phyloP scores from a whole-genome alignment of 2,888 invertebrate genomes.

The Phaonia tiefii region DNA sequence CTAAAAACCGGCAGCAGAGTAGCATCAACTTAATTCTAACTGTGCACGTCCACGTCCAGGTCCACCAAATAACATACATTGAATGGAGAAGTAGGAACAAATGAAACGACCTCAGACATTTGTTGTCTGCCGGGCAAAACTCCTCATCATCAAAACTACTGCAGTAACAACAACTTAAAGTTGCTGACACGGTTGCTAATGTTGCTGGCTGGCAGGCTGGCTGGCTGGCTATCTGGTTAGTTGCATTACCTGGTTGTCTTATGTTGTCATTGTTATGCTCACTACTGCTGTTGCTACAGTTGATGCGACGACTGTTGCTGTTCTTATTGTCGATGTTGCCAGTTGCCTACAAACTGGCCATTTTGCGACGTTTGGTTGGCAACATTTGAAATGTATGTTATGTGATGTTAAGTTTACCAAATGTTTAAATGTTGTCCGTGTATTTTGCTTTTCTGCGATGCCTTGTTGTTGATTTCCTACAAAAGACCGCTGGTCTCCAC shows the following conservation, averaged over 20 bases:
- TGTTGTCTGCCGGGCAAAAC: slow-evolving; percentile 65
- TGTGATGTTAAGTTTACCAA: slow-evolving; percentile 12
- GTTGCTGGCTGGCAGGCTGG: slow-evolving; percentile 3
- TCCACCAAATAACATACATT: slow-evolving; percentile 48
- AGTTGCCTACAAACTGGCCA: slow-evolving; percentile 29
- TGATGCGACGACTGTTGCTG: not conserved
- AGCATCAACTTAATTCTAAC: slow-evolving; percentile 59
- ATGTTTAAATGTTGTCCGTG: slow-evolving; percentile 27
- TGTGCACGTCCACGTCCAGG: slow-evolving; percentile 53
- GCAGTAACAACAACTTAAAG: slow-evolving; percentile 15
- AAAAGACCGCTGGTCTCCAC: slow-evolving; percentile 15
- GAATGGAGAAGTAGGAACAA: slow-evolving; percentile 43
- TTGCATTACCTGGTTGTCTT: slow-evolving; percentile 42
- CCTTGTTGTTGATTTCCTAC: not conserved
- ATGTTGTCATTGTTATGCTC: slow-evolving; percentile 63
- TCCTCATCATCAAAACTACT: slow-evolving; percentile 42
- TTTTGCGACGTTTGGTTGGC: slow-evolving; percentile 17
- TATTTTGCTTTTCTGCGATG: slow-evolving; percentile 11
- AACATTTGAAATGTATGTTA: slow-evolving; percentile 36
- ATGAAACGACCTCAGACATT: slow-evolving; percentile 63
- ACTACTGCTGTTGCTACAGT: slow-evolving; percentile 27
- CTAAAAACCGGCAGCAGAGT: slow-evolving; percentile 50
- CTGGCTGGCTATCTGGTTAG: slow-evolving; percentile 29
- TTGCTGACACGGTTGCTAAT: slow-evolving; percentile 4
- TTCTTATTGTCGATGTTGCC: slow-evolving; percentile 28